Evolutionary conservation across 2,113 vertebrate genomes (phyloP), one percentile per base, ranked within the genome.

Genomic region (Calyptommatus sinebrachiatus): DNA sequence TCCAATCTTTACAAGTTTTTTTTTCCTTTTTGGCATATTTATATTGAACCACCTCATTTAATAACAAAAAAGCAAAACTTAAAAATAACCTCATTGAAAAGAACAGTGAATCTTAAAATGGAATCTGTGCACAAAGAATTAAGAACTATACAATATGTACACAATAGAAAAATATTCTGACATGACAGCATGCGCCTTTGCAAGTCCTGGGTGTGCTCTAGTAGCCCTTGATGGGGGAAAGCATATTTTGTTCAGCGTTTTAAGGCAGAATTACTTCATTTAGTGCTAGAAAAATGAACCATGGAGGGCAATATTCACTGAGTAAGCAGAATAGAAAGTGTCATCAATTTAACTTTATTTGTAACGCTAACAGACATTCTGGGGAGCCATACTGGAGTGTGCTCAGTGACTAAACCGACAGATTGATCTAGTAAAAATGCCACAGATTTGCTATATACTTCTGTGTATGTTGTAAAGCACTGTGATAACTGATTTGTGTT

Each of bases 121-220:
- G 92, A 90, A 88, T 93, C 78, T 92, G 91, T 31, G 5, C 84
- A 92, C 91, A 91, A 95, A 93, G 92, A 91, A 94, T 31, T 77
- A 46, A 94, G 94, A 94, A 94, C 94, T 94, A 94, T 94, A 94
- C 93, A 94, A 88, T 92, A 94, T 91, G 89, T 95, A 93, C 92
- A 94, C 91, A 45, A 94, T 95, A 95, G 91, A 95, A 95, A 95
- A 95, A 95, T 95, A 95, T 90, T 88, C 93, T 90, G 89, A 92
- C 93, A 92, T 86, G 83, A 87, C 72, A 85, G 88, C 76, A 20
- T 88, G 85, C 91, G 84, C 89, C 84, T 78, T 91, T 87, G 85
- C 85, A 88, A 88, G 81, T 81, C 89, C 72, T 0, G 69, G 83
- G n/a, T 92, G 85, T 87, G 73, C 84, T 90, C 84, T 77, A 82